Evolutionary conservation across 2,797 vertebrate species (phyloP).

Genomic region (Coregonus suidteri): DNA sequence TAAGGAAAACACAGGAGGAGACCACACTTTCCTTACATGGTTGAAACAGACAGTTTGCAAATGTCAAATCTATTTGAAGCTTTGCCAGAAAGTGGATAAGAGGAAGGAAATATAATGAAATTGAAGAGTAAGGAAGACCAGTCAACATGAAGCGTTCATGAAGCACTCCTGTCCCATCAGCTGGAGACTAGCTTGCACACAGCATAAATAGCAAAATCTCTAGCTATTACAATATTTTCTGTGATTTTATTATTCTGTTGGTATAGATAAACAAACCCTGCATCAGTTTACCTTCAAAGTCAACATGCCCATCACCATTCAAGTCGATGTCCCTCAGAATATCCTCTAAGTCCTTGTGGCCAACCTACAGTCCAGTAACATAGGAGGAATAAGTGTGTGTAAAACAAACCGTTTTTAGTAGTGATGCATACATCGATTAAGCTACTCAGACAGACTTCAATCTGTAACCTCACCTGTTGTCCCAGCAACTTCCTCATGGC

Average conservation of each 20-base stretch:
- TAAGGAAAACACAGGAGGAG: background rate
- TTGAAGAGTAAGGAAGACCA: background rate
- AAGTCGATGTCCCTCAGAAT: slow-evolving; percentile 96
- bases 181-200: background rate
- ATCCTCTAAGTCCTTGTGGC: slow-evolving; percentile 93
- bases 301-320: slow-evolving; percentile 95
- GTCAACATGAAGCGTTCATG: background rate
- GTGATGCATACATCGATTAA: background rate
- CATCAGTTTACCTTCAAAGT: slow-evolving; percentile 91
- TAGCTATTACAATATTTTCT: background rate
- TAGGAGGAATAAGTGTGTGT: background rate
- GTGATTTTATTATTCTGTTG: background rate
- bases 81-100: background rate
- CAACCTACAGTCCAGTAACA: slow-evolving; percentile 68
- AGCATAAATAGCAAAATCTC: background rate
- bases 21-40: background rate
- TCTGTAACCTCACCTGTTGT: slow-evolving; percentile 81
- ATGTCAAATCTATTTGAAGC: background rate
- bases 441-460: background rate
- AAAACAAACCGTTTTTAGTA: background rate
- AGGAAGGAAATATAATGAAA: background rate
- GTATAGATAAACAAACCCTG: background rate
- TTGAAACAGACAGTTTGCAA: background rate
- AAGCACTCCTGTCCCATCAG: background rate
- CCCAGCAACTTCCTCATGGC: slow-evolving; percentile 97